Conservation (phyloP, 1,140 invertebrate genomes). For the Bombus ignitus region DNA sequence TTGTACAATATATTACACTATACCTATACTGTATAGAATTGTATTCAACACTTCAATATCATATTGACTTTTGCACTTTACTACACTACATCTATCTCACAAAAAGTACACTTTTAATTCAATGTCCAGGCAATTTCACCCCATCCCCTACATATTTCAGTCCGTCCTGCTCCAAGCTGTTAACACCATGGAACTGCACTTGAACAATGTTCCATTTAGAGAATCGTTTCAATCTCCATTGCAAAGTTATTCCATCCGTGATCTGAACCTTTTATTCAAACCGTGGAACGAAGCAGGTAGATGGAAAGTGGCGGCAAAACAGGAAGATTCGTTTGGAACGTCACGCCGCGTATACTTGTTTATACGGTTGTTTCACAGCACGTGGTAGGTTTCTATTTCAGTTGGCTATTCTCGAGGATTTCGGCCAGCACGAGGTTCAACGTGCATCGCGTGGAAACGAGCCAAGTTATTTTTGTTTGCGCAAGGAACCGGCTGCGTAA, state of each 20-base stretch:
- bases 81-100: neutral
- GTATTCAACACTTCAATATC: neutral
- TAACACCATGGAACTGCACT: neutral
- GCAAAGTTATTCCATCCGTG: neutral
- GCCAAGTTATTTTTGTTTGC: slow-evolving; percentile 38
- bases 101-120: neutral
- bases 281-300: neutral
- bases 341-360: slow-evolving; percentile 22
- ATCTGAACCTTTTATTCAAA: neutral
- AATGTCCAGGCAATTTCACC: neutral
- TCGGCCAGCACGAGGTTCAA: neutral
- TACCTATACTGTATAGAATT: neutral
- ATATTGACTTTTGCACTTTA: neutral
- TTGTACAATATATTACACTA: neutral
- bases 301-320: neutral
- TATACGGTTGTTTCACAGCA: slow-evolving; percentile 33
- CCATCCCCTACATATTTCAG: neutral
- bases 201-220: neutral
- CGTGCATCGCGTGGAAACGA: slow-evolving; percentile 33
- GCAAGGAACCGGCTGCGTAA: neutral
- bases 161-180: neutral
- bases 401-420: slow-evolving; percentile 17
- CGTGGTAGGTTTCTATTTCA: slow-evolving; percentile 36
- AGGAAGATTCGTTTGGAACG: slow-evolving; percentile 22
- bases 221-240: neutral